Conservation (phyloP, 2,113 vertebrate genomes). For the Ornithorhynchus anatinus region DNA sequence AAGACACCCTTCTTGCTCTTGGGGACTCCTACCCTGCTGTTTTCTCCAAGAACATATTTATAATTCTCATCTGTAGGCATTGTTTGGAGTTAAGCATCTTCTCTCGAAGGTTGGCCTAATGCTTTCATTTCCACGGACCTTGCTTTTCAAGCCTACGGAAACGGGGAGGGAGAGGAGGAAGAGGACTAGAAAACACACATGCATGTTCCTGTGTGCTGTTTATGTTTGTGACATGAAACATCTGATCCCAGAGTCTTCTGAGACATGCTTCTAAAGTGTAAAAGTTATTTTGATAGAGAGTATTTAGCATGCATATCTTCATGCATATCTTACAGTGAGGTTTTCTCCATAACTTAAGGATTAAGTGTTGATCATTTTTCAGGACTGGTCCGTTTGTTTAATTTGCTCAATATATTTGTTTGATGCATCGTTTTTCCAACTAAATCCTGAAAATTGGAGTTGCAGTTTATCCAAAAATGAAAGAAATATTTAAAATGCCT, state of each 20-base stretch:
- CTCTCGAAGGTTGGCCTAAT: constrained; percentile 34
- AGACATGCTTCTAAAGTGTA: constrained; percentile 33
- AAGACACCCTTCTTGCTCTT: constrained; percentile 37
- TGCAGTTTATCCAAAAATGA: background rate
- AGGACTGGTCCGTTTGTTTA: background rate
- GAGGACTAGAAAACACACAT: constrained; percentile 34
- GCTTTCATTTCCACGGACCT: constrained; percentile 24
- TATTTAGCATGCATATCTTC: background rate
- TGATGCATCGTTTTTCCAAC: background rate
- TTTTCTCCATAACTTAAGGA: background rate
- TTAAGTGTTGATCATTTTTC: background rate
- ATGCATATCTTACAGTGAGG: background rate
- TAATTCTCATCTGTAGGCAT: constrained; percentile 40
- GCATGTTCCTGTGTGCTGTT: background rate
- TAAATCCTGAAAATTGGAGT: constrained; percentile 2
- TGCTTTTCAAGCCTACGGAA: constrained; percentile 19
- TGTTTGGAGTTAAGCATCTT: constrained; percentile 45
- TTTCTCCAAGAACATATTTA: constrained; percentile 34
- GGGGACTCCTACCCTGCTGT: constrained; percentile 38
- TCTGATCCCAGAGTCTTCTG: constrained; percentile 38
- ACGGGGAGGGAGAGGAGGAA: background rate
- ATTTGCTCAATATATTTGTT: constrained; percentile 3
- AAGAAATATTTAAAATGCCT: background rate
- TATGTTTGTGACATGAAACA: constrained; percentile 36
- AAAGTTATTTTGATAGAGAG: constrained; percentile 41